Conservation (phyloP, 1,140 invertebrate species). For the Drosophila ficusphila region DNA sequence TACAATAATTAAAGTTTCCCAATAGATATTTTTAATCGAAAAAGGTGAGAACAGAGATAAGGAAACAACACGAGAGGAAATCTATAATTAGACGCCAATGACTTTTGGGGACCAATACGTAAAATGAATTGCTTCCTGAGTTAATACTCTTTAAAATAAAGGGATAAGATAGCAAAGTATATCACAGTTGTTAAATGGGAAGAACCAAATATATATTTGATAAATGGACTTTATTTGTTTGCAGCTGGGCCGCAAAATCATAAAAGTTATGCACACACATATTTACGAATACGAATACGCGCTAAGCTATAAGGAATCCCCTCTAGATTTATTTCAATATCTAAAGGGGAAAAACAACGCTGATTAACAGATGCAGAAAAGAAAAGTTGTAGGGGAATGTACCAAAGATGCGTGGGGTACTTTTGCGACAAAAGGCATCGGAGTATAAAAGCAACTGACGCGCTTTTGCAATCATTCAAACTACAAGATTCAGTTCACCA, state of each 20-base stretch:
- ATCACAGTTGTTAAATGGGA: neutral
- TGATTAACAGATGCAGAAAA: conserved; percentile 6
- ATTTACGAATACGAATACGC: neutral
- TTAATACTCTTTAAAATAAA: no score
- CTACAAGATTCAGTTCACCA: neutral
- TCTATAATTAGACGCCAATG: no score
- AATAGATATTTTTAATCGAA: no score
- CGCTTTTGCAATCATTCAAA: conserved; percentile 16
- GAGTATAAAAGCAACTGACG: conserved; percentile 46
- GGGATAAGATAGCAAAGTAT: no score
- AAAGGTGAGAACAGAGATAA: no score
- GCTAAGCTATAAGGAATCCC: conserved; percentile 11
- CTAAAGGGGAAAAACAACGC: conserved; percentile 19
- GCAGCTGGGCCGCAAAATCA: no score
- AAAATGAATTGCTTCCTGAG: no score
- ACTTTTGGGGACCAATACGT: no score
- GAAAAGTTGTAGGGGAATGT: conserved; percentile 10
- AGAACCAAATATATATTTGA: neutral
- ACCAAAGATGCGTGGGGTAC: neutral
- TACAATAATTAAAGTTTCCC: no score
- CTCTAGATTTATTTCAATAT: neutral
- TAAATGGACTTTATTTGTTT: no score
- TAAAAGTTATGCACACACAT: neutral
- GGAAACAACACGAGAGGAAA: no score
- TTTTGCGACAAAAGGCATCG: conserved; percentile 8